Conservation (phyloP, 2,113 vertebrate genomes). For the Prietella phreatophila region DNA sequence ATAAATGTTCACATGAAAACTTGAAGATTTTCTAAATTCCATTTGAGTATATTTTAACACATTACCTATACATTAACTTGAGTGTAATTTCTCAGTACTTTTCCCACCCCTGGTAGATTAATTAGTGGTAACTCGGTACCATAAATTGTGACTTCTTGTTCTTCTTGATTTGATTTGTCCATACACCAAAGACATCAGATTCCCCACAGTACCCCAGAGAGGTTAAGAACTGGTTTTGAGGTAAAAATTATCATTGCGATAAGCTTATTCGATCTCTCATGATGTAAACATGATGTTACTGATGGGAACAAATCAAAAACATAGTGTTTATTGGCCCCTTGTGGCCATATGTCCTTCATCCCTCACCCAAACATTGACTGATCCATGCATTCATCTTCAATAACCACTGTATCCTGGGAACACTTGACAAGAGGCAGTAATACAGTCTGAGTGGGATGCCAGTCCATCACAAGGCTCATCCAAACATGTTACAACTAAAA, state of each 20-base stretch:
- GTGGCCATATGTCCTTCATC: not conserved
- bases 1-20: too few relatives aligned
- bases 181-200: not conserved
- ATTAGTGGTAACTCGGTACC: not conserved
- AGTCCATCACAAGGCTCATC: too few relatives aligned
- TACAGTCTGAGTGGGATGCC: not conserved
- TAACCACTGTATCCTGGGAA: not conserved
- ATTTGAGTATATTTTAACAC: not conserved
- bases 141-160: not conserved
- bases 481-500: not conserved
- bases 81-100: not conserved
- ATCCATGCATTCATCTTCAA: not conserved
- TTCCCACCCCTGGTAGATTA: not conserved
- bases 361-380: not conserved
- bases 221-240: not conserved
- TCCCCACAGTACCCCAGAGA: not conserved
- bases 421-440: not conserved
- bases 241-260: not conserved
- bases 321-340: slow-evolving; percentile 32
- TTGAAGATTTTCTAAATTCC: not conserved
- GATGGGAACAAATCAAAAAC: not conserved
- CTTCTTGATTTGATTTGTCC: not conserved
- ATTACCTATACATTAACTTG: not conserved
- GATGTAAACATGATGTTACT: not conserved
- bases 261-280: not conserved